These are phyloP conservation scores for Caracal caracal DNA, from an alignment of 2,113 vertebrate genomes.

Conservation along the genomic window DNA sequence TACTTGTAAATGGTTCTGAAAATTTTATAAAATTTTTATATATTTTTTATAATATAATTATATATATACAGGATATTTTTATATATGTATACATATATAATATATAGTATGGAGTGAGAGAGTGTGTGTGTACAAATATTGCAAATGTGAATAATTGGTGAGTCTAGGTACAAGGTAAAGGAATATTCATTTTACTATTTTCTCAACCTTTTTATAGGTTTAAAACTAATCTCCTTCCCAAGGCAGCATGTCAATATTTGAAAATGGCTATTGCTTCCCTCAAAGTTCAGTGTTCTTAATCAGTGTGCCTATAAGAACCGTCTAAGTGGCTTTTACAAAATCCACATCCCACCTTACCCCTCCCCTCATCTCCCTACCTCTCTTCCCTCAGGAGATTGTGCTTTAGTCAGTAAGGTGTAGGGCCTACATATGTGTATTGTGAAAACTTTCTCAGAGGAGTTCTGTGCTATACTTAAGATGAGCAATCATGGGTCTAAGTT, in stretches of 20 bases:
- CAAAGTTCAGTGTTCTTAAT: background rate
- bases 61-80: no score
- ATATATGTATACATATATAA: background rate
- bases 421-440: background rate
- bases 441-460: background rate
- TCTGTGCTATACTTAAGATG: background rate
- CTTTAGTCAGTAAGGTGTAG: background rate
- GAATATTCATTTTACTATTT: background rate
- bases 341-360: background rate
- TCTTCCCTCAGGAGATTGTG: background rate
- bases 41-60: no score
- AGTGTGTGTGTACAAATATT: background rate
- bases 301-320: background rate
- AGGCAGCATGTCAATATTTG: background rate
- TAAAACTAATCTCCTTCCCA: background rate
- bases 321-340: background rate
- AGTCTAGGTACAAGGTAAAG: background rate
- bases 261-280: background rate
- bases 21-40: background rate
- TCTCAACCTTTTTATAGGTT: background rate
- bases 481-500: background rate
- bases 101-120: background rate
- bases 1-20: background rate
- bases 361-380: background rate
- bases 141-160: background rate